Base-by-base conservation (phyloP, 53 echinoderm and acorn worm species). In the Patiria pectinifera region DNA sequence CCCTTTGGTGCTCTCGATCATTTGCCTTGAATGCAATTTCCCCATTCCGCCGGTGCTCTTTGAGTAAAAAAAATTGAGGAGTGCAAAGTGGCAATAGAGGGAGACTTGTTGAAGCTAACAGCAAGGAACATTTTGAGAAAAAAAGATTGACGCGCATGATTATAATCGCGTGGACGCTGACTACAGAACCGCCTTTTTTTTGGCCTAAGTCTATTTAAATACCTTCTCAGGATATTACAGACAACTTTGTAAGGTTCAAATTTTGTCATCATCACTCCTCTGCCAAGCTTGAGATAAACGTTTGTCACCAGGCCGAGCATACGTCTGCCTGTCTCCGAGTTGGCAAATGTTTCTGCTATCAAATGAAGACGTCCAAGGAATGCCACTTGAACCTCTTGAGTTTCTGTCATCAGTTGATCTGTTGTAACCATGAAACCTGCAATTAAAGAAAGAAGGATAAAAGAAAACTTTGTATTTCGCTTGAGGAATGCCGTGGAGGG, bases 181-280 rank as follows among this genome's bases (percentile, higher is more conserved):
- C n/a, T n/a, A n/a, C n/a, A n/a, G n/a, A n/a, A n/a, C n/a, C n/a
- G n/a, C n/a, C n/a, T n/a, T n/a, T 21, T 14, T 12, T 59, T 23
- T 61, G 60, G 53, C 58, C 12, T 16, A 60, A 3, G 5, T 19
- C 69, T 25, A 85, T 46, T 15, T 47, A 47, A 45, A 59, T 82
- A 93, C 93, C 91, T 93, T 69, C 93, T 93, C n/a, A 93, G 16
- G 13, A 93, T 62, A 26, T 84, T 76, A 35, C 77, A 76, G 16
- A 90, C 90, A 83, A 91, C 93, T 78, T 84, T 83, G 84, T 83
- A 91, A 2, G 85, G 90, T 62, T 93, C 43, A 25, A 76, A 86
- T 19, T 76, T 45, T 16, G 26, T 83, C 89, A n/a, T 59, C 76
- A 24, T 63, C 84, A 76, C n/a, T 84, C 16, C 71, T 44, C 22